A percentile compares a stretch with the other conserved stretches of the same genome.
Evolutionary conservation across 2,797 vertebrate genomes (phyloP).

Genomic region (Chromobotia macracanthus): DNA sequence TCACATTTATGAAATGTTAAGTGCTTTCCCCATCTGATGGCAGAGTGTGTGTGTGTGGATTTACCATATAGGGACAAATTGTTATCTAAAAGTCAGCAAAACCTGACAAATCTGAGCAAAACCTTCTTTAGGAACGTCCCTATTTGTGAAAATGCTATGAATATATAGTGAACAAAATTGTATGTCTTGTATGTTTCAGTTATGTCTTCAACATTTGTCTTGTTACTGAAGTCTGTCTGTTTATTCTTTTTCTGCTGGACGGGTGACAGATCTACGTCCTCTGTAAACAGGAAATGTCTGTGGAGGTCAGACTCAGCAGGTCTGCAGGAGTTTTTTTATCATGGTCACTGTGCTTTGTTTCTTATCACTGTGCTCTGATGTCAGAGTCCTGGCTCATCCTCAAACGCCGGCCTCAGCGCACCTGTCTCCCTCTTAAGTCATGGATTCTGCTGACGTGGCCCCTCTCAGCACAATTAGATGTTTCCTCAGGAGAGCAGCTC

Average conservation of each 20-base stretch:
- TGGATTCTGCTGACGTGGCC: constrained; percentile 55
- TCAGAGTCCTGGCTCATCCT: constrained; percentile 21
- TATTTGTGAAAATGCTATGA: too few relatives aligned
- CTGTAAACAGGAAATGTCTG: constrained; percentile 30
- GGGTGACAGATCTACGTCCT: too few relatives aligned
- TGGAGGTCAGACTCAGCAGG: constrained; percentile 13
- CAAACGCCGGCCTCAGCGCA: constrained; percentile 16
- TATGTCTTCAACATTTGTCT: too few relatives aligned
- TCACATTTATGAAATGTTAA: constrained; percentile 38
- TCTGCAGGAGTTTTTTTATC: constrained; percentile 20
- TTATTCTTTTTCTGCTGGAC: too few relatives aligned
- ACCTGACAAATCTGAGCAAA: too few relatives aligned
- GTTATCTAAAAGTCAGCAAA: too few relatives aligned
- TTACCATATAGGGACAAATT: too few relatives aligned
- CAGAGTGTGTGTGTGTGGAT: too few relatives aligned
- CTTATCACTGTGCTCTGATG: constrained; percentile 32
- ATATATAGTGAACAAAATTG: too few relatives aligned
- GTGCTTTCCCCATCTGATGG: constrained; percentile 1
- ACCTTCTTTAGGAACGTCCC: too few relatives aligned
- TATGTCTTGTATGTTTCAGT: too few relatives aligned
- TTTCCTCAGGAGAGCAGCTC: constrained; percentile 29
- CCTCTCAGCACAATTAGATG: constrained; percentile 46
- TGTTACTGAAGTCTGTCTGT: background rate
- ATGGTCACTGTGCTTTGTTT: too few relatives aligned
- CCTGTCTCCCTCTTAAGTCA: constrained; percentile 48